These are phyloP conservation scores for Hormiphora californensis DNA, from an alignment of 37 sponge, comb jelly and placozoan species.

Conservation along the genomic window DNA sequence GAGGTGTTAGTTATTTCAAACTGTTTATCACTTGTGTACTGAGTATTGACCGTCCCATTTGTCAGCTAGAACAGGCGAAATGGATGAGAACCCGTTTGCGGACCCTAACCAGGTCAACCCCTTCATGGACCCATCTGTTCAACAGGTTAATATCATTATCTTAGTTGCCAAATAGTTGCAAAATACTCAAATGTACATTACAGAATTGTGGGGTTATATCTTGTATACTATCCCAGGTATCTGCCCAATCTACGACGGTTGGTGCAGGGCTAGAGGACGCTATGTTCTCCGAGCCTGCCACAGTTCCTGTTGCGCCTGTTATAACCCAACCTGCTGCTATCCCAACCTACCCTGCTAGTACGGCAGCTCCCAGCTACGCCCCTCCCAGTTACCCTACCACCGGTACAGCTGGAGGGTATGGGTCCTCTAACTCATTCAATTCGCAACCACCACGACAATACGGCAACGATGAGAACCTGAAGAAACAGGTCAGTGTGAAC, in stretches of 20 bases:
- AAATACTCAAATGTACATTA: neutral
- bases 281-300: neutral
- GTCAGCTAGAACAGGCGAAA: no score
- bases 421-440: neutral
- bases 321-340: neutral
- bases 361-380: neutral
- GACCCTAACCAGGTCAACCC: conserved; percentile 41
- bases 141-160: no score
- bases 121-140: neutral
- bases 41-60: no score
- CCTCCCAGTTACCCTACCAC: neutral
- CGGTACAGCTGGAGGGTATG: conserved; percentile 6
- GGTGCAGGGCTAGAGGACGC: conserved; percentile 31
- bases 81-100: conserved; percentile 53
- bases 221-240: no score
- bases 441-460: conserved; percentile 42
- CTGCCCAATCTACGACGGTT: neutral
- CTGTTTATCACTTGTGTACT: no score
- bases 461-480: conserved; percentile 11
- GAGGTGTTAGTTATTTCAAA: no score
- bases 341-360: neutral
- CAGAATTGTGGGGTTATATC: conserved; percentile 24
- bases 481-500: conserved; percentile 42
- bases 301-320: neutral
- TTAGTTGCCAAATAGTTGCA: no score